These are phyloP conservation scores for Zosterops lateralis DNA, from an alignment of 2,113 vertebrate genomes.

Conservation along the genomic window DNA sequence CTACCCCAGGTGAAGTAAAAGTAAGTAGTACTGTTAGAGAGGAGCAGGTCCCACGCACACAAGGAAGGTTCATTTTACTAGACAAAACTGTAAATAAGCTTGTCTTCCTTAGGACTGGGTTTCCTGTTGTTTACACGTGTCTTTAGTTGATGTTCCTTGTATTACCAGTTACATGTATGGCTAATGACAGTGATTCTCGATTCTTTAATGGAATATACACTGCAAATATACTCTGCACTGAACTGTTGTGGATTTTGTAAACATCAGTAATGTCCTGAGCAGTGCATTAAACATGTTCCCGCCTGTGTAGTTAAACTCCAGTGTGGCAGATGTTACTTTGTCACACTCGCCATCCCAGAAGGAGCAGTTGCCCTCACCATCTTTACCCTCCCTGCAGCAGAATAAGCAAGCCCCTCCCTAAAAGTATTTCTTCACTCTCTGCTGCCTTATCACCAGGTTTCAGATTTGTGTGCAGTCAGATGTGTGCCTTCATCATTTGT, in stretches of 20 bases:
- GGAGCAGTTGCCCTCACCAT: neutral
- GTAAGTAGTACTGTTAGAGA: neutral
- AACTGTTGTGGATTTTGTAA: neutral
- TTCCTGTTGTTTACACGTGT: neutral
- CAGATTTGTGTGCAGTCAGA: neutral
- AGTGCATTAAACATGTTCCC: neutral
- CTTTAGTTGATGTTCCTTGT: neutral
- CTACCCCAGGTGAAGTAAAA: neutral
- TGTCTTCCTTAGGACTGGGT: neutral
- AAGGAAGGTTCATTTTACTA: neutral
- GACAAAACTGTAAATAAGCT: neutral
- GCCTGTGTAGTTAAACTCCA: neutral
- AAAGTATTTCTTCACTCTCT: neutral
- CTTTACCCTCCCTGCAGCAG: neutral
- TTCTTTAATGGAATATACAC: neutral
- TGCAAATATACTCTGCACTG: neutral
- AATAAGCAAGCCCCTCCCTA: neutral
- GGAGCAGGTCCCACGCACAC: accelerated
- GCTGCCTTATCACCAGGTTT: neutral
- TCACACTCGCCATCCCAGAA: accelerated
- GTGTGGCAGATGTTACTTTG: neutral
- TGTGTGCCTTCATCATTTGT: neutral
- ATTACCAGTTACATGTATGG: neutral
- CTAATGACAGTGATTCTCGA: neutral
- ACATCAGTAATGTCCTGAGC: neutral